These are phyloP conservation scores for Enteromius fasciolatus DNA, from an alignment of 2,797 vertebrate genomes.

Conservation along the genomic window DNA sequence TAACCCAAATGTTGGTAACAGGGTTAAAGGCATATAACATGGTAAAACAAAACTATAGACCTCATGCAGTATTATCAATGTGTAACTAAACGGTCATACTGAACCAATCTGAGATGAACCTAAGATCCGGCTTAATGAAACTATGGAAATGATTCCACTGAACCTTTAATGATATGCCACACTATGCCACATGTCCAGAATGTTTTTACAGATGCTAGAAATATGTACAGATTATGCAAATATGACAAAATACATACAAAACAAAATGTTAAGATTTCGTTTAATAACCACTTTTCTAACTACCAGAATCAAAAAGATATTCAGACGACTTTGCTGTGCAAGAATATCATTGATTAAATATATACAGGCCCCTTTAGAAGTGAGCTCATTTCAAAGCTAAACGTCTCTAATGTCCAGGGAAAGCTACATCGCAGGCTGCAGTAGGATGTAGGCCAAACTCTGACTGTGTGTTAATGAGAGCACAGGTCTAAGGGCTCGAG, in stretches of 20 bases:
- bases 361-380: background rate
- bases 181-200: background rate
- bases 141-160: background rate
- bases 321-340: conserved; percentile 1
- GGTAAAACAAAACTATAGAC: too few relatives aligned
- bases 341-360: background rate
- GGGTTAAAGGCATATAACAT: background rate
- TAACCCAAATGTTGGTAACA: background rate
- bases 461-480: conserved; percentile 60
- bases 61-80: background rate
- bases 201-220: background rate
- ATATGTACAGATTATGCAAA: background rate
- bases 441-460: conserved; percentile 51
- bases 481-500: conserved; percentile 45
- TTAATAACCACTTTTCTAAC: background rate
- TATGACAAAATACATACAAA: background rate
- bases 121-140: background rate
- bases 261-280: background rate
- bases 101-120: background rate
- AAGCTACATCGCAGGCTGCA: conserved; percentile 37
- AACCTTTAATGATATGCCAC: background rate
- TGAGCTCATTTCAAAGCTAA: conserved; percentile 33
- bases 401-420: conserved; percentile 23
- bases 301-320: background rate
- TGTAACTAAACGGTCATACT: background rate